Evolutionary conservation across 2,113 vertebrate species (phyloP).

Genomic region (Grammomys surdaster): DNA sequence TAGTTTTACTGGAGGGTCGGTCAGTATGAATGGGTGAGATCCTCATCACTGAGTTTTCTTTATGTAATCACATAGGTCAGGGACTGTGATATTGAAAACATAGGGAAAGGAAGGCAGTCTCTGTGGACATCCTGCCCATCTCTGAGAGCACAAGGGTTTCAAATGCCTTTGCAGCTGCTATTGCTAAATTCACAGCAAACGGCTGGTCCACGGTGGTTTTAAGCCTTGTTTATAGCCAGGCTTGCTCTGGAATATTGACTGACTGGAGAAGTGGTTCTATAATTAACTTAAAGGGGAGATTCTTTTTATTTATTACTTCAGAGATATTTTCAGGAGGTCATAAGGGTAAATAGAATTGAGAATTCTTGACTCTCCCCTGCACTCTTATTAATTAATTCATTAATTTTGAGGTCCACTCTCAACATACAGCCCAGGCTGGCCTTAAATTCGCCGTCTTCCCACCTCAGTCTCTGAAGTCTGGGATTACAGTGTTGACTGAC

Average conservation of each 20-base stretch:
- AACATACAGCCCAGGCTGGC: not conserved
- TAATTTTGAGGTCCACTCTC: not conserved
- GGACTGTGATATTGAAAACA: not conserved
- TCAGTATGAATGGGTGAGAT: not conserved
- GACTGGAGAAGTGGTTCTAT: not conserved
- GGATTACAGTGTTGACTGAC: not conserved
- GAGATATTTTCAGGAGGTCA: not conserved
- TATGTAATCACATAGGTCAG: not conserved
- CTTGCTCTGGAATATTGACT: not conserved
- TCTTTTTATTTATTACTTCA: not conserved
- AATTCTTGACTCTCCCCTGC: not conserved
- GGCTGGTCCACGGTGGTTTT: not conserved
- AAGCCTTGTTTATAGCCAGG: not conserved
- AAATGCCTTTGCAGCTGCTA: too few relatives aligned
- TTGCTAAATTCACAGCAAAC: not conserved
- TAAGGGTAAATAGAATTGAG: not conserved
- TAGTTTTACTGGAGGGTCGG: too few relatives aligned
- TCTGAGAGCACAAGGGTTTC: too few relatives aligned
- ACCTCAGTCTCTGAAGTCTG: not conserved
- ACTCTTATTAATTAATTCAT: not conserved
- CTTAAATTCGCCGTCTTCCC: not conserved
- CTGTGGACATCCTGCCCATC: not conserved
- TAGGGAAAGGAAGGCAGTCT: not conserved
- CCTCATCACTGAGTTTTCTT: not conserved
- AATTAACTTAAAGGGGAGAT: not conserved